A percentile compares a stretch with the other conserved stretches of the same genome.
Conservation (phyloP, 1,140 invertebrate genomes). For the Bombus consobrinus region DNA sequence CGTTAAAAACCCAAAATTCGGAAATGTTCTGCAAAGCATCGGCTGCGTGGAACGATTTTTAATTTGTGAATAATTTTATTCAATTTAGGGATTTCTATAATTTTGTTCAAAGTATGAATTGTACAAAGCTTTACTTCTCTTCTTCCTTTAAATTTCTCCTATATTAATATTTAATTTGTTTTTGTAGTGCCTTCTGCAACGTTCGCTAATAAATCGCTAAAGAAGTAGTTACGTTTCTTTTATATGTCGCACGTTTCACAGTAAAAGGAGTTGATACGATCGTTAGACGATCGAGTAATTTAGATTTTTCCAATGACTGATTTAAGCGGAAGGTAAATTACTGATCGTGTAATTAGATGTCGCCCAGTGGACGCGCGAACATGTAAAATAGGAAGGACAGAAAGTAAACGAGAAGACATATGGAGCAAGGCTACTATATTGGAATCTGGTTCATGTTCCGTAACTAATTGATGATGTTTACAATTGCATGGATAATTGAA, state of each 20-base stretch:
- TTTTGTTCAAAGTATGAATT: too few species aligned
- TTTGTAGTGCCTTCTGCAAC: neutral
- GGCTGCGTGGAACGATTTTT: too few species aligned
- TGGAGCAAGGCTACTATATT: constrained; percentile 25
- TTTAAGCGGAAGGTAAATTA: constrained; percentile 8
- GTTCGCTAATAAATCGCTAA: neutral
- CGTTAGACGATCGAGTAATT: constrained; percentile 45
- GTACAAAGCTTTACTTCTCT: too few species aligned
- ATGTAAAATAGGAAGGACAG: constrained; percentile 8
- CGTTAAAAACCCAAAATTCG: too few species aligned
- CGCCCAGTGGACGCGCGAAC: constrained; percentile 27
- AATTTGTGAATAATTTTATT: too few species aligned
- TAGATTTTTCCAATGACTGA: constrained; percentile 24
- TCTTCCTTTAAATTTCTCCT: neutral
- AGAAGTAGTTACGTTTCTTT: neutral
- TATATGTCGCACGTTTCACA: constrained; percentile 9
- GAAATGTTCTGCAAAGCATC: too few species aligned
- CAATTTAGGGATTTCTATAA: too few species aligned
- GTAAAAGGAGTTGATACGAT: constrained; percentile 43
- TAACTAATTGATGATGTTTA: constrained; percentile 37
- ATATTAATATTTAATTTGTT: neutral
- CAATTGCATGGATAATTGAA: constrained; percentile 7
- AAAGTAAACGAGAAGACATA: constrained; percentile 23
- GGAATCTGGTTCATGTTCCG: constrained; percentile 13
- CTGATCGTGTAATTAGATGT: constrained; percentile 46